These are phyloP conservation scores for Mirounga angustirostris DNA, from an alignment of 2,113 vertebrate species.

Conservation along the genomic window DNA sequence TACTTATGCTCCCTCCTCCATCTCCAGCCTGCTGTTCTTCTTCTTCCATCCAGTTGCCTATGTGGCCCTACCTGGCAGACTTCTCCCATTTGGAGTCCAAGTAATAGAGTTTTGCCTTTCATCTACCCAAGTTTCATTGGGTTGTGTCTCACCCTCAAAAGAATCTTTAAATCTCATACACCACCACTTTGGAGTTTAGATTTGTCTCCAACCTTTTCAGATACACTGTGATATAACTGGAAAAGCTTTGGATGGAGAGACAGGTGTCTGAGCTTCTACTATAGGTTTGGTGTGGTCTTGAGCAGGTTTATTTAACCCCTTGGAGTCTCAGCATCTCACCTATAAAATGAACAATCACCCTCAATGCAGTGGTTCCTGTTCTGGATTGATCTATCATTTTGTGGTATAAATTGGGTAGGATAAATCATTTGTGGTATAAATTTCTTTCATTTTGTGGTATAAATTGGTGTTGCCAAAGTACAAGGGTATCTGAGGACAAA, in stretches of 20 bases:
- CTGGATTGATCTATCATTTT: background rate
- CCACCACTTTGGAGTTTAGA: constrained; percentile 67
- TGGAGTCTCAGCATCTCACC: background rate
- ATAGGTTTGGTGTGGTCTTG: background rate
- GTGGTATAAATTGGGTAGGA: background rate
- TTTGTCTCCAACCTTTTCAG: constrained; percentile 63
- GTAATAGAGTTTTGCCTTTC: constrained; percentile 30
- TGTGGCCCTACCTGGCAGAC: background rate
- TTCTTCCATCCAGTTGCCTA: background rate
- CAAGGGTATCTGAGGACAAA: background rate
- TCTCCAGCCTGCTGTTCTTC: background rate
- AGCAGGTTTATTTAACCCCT: constrained; percentile 16
- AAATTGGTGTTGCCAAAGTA: background rate
- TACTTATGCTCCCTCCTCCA: background rate
- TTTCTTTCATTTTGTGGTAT: background rate
- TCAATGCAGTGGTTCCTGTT: background rate
- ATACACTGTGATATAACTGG: constrained; percentile 49
- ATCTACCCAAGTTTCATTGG: constrained; percentile 52
- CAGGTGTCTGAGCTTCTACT: background rate
- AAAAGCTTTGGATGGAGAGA: constrained; percentile 47
- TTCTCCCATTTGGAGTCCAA: background rate
- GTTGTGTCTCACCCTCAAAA: constrained; percentile 41
- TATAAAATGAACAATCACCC: background rate
- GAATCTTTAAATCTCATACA: constrained; percentile 57
- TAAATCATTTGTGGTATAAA: background rate